phyloP scores from a whole-genome alignment of 92 coral and sea anemone species.

The Actinernus sp. region DNA sequence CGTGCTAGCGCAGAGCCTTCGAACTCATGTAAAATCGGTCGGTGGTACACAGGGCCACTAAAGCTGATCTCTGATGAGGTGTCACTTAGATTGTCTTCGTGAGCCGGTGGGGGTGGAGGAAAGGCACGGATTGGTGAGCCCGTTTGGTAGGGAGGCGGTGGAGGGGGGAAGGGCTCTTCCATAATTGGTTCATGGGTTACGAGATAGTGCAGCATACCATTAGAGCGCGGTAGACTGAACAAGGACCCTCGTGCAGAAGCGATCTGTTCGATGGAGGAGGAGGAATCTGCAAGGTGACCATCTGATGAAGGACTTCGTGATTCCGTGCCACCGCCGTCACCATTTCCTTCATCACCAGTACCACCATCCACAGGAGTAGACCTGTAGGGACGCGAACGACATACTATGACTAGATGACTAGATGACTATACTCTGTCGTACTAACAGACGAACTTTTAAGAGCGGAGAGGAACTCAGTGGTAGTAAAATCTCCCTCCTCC shows the following conservation, averaged over 20 bases:
- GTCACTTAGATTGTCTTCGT: conserved; percentile 82
- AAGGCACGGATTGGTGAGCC: conserved; percentile 52
- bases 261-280: conserved; percentile 87
- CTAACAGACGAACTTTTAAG: no score
- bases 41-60: conserved; percentile 78
- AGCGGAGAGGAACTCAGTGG: no score
- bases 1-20: conserved; percentile 69
- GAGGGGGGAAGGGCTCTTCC: conserved; percentile 81
- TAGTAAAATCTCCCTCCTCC: no score
- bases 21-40: conserved; percentile 75
- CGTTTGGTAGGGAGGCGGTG: conserved; percentile 80
- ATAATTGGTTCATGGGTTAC: conserved; percentile 76
- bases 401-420: no score
- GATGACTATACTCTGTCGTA: no score
- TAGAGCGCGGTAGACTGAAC: conserved; percentile 90
- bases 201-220: conserved; percentile 57
- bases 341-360: conserved; percentile 29
- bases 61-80: conserved; percentile 88
- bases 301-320: conserved; percentile 93
- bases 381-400: no score
- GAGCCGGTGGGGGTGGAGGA: conserved; percentile 50
- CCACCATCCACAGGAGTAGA: conserved; percentile 45
- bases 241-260: conserved; percentile 88
- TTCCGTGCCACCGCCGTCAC: conserved; percentile 20
- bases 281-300: conserved; percentile 91